Evolutionary conservation across 1,140 invertebrate species (phyloP).

Genomic region (Pseudomyrmex dendroicus): DNA sequence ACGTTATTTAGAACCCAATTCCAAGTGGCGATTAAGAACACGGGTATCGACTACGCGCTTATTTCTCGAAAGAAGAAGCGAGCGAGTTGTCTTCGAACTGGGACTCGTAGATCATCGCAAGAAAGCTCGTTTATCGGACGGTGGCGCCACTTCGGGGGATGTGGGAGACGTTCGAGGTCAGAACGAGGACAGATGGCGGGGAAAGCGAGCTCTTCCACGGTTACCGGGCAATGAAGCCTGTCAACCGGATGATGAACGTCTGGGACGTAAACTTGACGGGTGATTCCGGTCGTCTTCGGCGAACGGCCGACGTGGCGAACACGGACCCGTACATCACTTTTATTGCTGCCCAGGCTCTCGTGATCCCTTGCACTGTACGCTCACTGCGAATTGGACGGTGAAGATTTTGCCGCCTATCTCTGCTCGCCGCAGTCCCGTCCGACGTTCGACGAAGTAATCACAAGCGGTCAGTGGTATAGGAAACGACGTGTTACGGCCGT

Average conservation of each 20-base stretch:
- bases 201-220: slow-evolving; percentile 65
- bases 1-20: slow-evolving; percentile 27
- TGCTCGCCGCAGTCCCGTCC: slow-evolving; percentile 26
- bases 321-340: slow-evolving; percentile 81
- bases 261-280: slow-evolving; percentile 82
- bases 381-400: slow-evolving; percentile 59
- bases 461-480: slow-evolving; percentile 44
- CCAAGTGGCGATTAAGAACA: slow-evolving; percentile 31
- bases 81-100: slow-evolving; percentile 57
- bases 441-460: slow-evolving; percentile 52
- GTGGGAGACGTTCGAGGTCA: slow-evolving; percentile 60
- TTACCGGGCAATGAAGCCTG: slow-evolving; percentile 80
- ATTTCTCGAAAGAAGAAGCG: slow-evolving; percentile 50
- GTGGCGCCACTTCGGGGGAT: slow-evolving; percentile 74
- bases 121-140: slow-evolving; percentile 71
- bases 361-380: slow-evolving; percentile 54
- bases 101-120: slow-evolving; percentile 56
- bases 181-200: slow-evolving; percentile 40
- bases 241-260: slow-evolving; percentile 81
- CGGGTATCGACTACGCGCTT: slow-evolving; percentile 45
- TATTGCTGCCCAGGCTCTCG: slow-evolving; percentile 75
- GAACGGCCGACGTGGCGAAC: slow-evolving; percentile 62
- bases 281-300: slow-evolving; percentile 72
- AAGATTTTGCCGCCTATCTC: slow-evolving; percentile 64
- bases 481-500: slow-evolving; percentile 34